Evolutionary conservation across 2,113 vertebrate species (phyloP), one percentile per base, ranked within the genome.

Genomic region (Brevimyrus niger): DNA sequence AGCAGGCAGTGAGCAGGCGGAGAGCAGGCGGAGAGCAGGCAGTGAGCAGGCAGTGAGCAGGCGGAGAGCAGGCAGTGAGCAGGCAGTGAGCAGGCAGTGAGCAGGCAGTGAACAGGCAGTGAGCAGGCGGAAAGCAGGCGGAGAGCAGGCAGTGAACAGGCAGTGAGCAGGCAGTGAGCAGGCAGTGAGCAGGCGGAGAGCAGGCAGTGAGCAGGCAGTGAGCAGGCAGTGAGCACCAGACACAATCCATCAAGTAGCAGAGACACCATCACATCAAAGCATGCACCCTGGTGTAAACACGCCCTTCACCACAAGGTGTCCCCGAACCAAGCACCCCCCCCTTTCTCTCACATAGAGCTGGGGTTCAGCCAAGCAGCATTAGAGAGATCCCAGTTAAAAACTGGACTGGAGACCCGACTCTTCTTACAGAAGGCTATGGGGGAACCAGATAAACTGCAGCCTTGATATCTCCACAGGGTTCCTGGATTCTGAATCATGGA

Each of bases 341-440:
- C 89, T 89, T 50, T 87, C 82, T 90, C 82, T 85, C 76, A 42
- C 88, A 46, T n/a, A 38, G 21, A 48, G 46, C 23, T 83, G 80
- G 58, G 61, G n/a, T 31, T 31, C 55, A 88, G 91, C 89, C 76
- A 58, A 91, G 89, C 88, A n/a, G 82, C 91, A 91, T 89, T 87
- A 87, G 46, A 58, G 90, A 82, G 44, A 55, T 31, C 50, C 55
- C 88, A 27, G 85, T 58, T 53, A 76, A 69, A 31, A 42, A 9
- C 35, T 7, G 31, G 15, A 3, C 61, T 44, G 38, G 21, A 44
- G 50, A 90, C 76, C 85, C 84, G 44, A 80, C 85, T 88, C 90
- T 90, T 80, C n/a, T 51, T 51, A 35, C 85, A 31, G 23, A n/a
- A 53, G 15, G 13, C 11, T 31, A 7, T 51, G 23, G n/a, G 27